phyloP scores from a whole-genome alignment of 2,888 invertebrate genomes.

The Stomorhina lunata region DNA sequence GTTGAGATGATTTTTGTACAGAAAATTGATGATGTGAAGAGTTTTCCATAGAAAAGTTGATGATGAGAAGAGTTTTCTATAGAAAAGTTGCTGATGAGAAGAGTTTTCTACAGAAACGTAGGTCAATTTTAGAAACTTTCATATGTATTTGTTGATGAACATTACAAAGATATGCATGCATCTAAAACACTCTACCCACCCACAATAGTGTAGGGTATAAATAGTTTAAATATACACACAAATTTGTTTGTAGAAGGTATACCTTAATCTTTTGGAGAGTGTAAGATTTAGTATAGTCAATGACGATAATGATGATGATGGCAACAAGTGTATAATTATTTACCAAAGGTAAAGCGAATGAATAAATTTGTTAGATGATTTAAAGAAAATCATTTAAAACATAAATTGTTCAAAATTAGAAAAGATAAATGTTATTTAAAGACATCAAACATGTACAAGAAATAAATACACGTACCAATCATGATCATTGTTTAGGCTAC shows the following conservation, averaged over 20 bases:
- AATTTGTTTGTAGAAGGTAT: neutral
- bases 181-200: neutral
- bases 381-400: conserved; percentile 62
- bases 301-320: too few species aligned
- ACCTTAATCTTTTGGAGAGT: neutral
- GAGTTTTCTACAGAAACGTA: too few species aligned
- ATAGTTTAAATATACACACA: neutral
- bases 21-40: too few species aligned
- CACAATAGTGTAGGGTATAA: too few species aligned
- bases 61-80: too few species aligned
- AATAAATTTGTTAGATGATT: conserved; percentile 64
- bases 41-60: too few species aligned
- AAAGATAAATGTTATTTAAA: conserved; percentile 37
- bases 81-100: too few species aligned
- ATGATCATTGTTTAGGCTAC: neutral
- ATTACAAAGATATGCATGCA: too few species aligned
- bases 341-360: conserved; percentile 54
- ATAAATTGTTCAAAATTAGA: conserved; percentile 62
- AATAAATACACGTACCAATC: neutral
- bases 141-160: neutral
- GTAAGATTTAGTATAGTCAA: conserved; percentile 61
- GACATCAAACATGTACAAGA: neutral
- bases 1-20: too few species aligned
- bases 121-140: too few species aligned
- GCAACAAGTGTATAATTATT: conserved; percentile 65